A percentile compares a stretch with the other conserved stretches of the same genome.
phyloP scores from a whole-genome alignment of 2,888 invertebrate species.

The Phyllotreta striolata region DNA sequence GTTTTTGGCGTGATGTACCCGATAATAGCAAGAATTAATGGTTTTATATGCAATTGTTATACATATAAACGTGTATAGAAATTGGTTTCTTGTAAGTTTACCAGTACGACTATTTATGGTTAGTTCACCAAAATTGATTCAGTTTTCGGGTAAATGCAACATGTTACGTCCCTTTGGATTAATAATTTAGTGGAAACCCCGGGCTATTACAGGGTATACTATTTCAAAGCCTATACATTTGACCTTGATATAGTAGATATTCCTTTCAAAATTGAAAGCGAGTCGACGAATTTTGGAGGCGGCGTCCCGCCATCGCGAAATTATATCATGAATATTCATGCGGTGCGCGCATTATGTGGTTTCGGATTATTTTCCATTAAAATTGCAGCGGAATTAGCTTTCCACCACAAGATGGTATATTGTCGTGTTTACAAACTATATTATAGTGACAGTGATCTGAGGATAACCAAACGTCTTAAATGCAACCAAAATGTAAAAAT shows the following conservation, averaged over 20 bases:
- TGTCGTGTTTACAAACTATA: slow-evolving; percentile 39
- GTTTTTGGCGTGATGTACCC: not conserved
- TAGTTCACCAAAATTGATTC: no score
- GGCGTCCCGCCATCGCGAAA: slow-evolving; percentile 31
- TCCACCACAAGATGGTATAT: slow-evolving; percentile 33
- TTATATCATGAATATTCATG: slow-evolving; percentile 45
- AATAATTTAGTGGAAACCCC: no score
- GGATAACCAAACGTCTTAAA: no score
- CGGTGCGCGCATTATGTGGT: slow-evolving; percentile 42
- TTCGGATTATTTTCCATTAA: slow-evolving; percentile 44
- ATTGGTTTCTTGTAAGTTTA: no score
- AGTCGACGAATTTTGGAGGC: slow-evolving; percentile 40
- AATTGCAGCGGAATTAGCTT: slow-evolving; percentile 43
- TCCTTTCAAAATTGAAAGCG: slow-evolving; percentile 30
- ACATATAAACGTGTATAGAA: no score
- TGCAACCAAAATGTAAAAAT: no score
- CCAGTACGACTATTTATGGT: no score
- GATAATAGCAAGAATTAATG: not conserved
- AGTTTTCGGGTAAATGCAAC: no score
- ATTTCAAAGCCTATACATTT: no score
- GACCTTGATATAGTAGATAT: not conserved
- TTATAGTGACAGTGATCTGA: not conserved
- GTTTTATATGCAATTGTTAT: no score
- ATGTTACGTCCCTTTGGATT: no score
- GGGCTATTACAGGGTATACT: no score